A percentile compares a stretch with the other conserved stretches of the same genome.
phyloP scores from a whole-genome alignment of 2,113 vertebrate species.

The Nicator chloris region DNA sequence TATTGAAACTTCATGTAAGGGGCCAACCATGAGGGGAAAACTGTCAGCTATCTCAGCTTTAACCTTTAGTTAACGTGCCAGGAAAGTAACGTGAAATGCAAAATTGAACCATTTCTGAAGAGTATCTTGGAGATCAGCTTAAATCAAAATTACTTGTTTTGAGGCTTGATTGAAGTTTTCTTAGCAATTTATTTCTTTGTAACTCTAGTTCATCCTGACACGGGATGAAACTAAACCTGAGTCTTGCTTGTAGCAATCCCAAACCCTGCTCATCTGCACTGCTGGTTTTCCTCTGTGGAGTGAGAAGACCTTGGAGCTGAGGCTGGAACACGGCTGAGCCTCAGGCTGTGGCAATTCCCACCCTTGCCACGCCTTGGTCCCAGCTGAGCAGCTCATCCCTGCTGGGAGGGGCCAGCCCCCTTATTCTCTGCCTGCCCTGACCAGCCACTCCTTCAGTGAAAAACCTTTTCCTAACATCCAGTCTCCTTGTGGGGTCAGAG shows the following conservation, averaged over 20 bases:
- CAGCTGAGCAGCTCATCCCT: neutral
- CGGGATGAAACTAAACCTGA: neutral
- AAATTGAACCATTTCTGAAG: neutral
- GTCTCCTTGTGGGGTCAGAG: neutral
- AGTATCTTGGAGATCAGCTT: neutral
- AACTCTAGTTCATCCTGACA: neutral
- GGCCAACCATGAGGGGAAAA: neutral
- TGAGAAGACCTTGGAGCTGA: neutral
- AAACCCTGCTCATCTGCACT: neutral
- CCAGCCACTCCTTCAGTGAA: neutral
- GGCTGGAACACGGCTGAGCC: fast-evolving
- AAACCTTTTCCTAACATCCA: neutral
- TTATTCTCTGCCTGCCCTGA: neutral
- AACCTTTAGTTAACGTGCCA: neutral
- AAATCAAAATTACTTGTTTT: neutral
- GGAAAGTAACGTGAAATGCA: neutral
- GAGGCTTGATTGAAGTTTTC: neutral
- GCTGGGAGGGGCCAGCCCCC: neutral
- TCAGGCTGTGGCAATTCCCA: neutral
- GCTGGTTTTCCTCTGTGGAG: neutral
- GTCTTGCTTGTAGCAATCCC: neutral
- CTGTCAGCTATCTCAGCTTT: neutral
- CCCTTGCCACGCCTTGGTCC: neutral
- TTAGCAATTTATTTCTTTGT: neutral
- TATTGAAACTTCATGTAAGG: neutral